phyloP scores from a whole-genome alignment of 2,888 invertebrate species.

The Drosophila setosimentum region DNA sequence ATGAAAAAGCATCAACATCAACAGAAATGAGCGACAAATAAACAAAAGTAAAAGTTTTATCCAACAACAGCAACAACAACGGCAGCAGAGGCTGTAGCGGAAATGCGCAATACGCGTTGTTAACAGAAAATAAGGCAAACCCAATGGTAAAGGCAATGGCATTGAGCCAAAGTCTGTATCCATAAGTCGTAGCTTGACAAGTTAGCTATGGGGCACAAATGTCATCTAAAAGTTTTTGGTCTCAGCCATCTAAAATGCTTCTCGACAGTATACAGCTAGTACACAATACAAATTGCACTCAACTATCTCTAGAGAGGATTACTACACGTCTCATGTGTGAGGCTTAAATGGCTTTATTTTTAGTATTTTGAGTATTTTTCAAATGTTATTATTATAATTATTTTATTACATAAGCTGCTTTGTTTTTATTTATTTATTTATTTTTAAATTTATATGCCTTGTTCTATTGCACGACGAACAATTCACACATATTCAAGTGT shows the following conservation, averaged over 20 bases:
- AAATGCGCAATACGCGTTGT: conserved; percentile 73
- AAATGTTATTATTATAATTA: no score
- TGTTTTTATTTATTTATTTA: neutral
- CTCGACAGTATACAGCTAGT: conserved; percentile 49
- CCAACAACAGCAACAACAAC: conserved; percentile 13
- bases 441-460: neutral
- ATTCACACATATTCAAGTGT: neutral
- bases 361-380: no score
- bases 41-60: conserved; percentile 76
- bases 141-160: conserved; percentile 18
- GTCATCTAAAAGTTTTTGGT: conserved; percentile 69
- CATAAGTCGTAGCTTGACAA: conserved; percentile 8
- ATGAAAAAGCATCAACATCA: conserved; percentile 70
- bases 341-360: neutral
- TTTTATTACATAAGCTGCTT: no score
- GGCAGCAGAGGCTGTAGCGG: conserved; percentile 46
- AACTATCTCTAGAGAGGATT: conserved; percentile 8
- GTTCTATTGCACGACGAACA: neutral
- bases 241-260: conserved; percentile 67
- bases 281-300: conserved; percentile 30
- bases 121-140: conserved; percentile 69
- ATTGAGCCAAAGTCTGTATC: conserved; percentile 10
- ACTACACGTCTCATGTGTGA: neutral
- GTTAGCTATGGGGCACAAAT: conserved; percentile 38
- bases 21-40: conserved; percentile 79